Evolutionary conservation across 2,113 vertebrate species (phyloP), one percentile per base, ranked within the genome.

Genomic region (Hemiprocne comata): DNA sequence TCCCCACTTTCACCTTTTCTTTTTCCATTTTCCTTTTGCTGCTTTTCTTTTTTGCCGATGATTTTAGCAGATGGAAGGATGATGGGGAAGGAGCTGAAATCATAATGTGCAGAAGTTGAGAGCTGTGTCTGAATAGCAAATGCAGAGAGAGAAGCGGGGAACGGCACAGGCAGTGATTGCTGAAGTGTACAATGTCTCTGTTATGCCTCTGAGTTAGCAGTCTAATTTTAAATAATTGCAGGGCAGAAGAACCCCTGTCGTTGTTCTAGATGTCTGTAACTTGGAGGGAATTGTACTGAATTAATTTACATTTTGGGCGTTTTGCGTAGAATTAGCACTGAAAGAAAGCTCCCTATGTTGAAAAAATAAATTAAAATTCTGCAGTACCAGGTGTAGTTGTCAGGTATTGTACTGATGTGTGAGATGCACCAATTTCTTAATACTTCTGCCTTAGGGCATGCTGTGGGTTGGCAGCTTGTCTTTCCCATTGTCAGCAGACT

Each of bases 81-180:
- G 24, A 86, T 92, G 79, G 34, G 80, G 65, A 90, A 73, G 51
- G 71, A 80, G 60, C 67, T 93, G 75, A 90, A 93, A 83, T 92
- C 23, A 36, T 76, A 60, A 74, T 3, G 1, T 46, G 55, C 60
- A 48, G 69, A 67, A 74, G 31, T 48, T 76, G 79, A 90, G 83
- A 90, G 69, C 80, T 81, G 55, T 66, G 76, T 76, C 55, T 95
- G 83, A 81, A 51, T 21, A 81, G 55, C 83, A 92, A 51, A 88
- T 67, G 21, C 38, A 48, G 46, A 57, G 33, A n/a, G 19, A 70
- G 66, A 61, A 71, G 77, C 78, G 66, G 77, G 40, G 48, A 86
- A 64, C 2, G 1, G 55, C 53, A 53, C 67, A 90, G 84, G 65
- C 87, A 70, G 64, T 58, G 82, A 79, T 79, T 91, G 85, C 80